Evolutionary conservation across 2,797 vertebrate species (phyloP).

Genomic region (Hephaestus fuliginosus): DNA sequence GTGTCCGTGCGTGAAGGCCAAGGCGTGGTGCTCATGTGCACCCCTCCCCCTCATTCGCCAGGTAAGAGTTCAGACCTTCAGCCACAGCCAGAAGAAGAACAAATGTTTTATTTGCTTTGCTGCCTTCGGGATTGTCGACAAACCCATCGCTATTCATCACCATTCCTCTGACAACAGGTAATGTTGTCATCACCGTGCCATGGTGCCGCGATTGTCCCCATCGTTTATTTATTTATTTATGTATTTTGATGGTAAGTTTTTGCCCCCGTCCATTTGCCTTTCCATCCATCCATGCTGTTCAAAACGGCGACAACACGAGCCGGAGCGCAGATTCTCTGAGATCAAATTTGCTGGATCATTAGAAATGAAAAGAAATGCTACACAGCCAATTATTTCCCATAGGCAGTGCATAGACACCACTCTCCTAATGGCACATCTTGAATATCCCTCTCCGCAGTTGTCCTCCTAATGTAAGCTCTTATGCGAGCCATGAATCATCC

Average conservation of each 20-base stretch:
- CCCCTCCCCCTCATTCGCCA: conserved; percentile 94
- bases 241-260: conserved; percentile 41
- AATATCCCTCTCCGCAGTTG: conserved; percentile 42
- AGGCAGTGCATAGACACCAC: conserved; percentile 35
- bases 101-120: background rate
- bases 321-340: conserved; percentile 42
- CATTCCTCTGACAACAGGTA: conserved; percentile 19
- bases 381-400: conserved; percentile 71
- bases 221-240: conserved; percentile 33
- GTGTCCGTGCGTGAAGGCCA: conserved; percentile 97
- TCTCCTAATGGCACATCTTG: conserved; percentile 49
- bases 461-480: conserved; percentile 62
- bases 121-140: conserved; percentile 16
- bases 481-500: conserved; percentile 68
- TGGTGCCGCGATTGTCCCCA: conserved; percentile 26
- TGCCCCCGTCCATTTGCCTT: background rate
- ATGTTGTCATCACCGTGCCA: conserved; percentile 9
- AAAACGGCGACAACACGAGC: conserved; percentile 33
- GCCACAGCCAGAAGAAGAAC: background rate
- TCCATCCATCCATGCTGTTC: conserved; percentile 45
- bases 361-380: conserved; percentile 75
- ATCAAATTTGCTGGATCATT: conserved; percentile 80
- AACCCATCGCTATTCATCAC: conserved; percentile 31
- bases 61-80: conserved; percentile 81
- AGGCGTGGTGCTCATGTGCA: conserved; percentile 97